Conservation (phyloP, 2,797 vertebrate species). For the Neomorphus geoffroyi region DNA sequence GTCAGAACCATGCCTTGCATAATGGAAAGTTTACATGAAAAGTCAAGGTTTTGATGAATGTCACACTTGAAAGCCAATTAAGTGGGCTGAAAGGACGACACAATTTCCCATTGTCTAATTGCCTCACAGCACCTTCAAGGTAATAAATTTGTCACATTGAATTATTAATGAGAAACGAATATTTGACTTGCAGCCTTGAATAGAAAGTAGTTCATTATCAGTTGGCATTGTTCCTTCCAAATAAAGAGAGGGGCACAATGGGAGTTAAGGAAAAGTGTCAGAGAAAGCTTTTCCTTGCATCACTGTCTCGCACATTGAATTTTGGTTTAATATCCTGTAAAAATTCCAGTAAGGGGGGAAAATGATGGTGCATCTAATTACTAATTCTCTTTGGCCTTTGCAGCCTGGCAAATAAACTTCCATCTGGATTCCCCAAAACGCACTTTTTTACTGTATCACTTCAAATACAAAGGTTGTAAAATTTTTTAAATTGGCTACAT, state of each 20-base stretch:
- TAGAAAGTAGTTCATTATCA: slow-evolving; percentile 80
- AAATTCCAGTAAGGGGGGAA: background rate
- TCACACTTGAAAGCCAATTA: slow-evolving; percentile 82
- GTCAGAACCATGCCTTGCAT: slow-evolving; percentile 20
- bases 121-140: slow-evolving; percentile 78
- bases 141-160: slow-evolving; percentile 85
- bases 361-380: background rate
- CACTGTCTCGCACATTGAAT: slow-evolving; percentile 1
- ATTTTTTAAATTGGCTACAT: slow-evolving; percentile 4
- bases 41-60: slow-evolving; percentile 81
- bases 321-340: slow-evolving; percentile 10
- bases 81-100: slow-evolving; percentile 77
- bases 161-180: slow-evolving; percentile 83
- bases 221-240: slow-evolving; percentile 70
- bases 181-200: slow-evolving; percentile 79
- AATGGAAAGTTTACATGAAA: slow-evolving; percentile 77
- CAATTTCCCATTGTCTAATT: slow-evolving; percentile 82
- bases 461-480: background rate
- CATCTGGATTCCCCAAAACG: background rate
- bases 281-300: slow-evolving; percentile 47
- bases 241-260: slow-evolving; percentile 56
- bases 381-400: slow-evolving; percentile 28
- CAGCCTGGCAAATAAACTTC: background rate
- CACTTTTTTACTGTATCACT: background rate
- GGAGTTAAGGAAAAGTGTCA: slow-evolving; percentile 49